A percentile compares a stretch with the other conserved stretches of the same genome.
Conservation (phyloP, 1,140 invertebrate species). For the Aleiodes sp. region DNA sequence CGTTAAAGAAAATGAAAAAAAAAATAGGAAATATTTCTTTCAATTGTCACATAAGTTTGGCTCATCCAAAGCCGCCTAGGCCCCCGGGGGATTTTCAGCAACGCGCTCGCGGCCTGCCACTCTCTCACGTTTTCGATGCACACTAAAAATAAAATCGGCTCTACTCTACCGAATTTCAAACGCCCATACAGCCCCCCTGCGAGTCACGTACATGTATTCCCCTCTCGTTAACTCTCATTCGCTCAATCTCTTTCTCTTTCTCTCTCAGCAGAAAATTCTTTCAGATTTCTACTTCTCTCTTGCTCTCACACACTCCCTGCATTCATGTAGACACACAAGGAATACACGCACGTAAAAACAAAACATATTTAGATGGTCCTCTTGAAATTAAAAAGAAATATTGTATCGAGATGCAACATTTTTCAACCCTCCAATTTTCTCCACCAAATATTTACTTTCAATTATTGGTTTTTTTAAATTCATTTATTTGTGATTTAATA, state of each 20-base stretch:
- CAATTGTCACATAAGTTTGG: slow-evolving; percentile 52
- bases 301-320: background rate
- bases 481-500: slow-evolving; percentile 3
- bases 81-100: slow-evolving; percentile 35
- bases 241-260: slow-evolving; percentile 11
- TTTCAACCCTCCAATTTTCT: no score
- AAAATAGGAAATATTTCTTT: slow-evolving; percentile 35
- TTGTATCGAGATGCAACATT: no score
- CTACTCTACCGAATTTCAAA: slow-evolving; percentile 33
- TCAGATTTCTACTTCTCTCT: slow-evolving; percentile 11
- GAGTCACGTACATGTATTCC: slow-evolving; percentile 17
- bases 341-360: background rate
- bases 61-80: slow-evolving; percentile 15
- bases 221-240: slow-evolving; percentile 17
- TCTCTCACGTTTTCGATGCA: slow-evolving; percentile 39
- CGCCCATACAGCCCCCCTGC: slow-evolving; percentile 14
- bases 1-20: slow-evolving; percentile 25
- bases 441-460: no score
- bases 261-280: background rate
- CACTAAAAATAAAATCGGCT: slow-evolving; percentile 60
- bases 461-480: background rate
- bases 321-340: background rate
- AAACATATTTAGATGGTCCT: no score
- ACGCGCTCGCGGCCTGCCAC: slow-evolving; percentile 43
- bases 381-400: no score